Conservation (phyloP, 2,888 invertebrate species). For the Phaonia tiefii region DNA sequence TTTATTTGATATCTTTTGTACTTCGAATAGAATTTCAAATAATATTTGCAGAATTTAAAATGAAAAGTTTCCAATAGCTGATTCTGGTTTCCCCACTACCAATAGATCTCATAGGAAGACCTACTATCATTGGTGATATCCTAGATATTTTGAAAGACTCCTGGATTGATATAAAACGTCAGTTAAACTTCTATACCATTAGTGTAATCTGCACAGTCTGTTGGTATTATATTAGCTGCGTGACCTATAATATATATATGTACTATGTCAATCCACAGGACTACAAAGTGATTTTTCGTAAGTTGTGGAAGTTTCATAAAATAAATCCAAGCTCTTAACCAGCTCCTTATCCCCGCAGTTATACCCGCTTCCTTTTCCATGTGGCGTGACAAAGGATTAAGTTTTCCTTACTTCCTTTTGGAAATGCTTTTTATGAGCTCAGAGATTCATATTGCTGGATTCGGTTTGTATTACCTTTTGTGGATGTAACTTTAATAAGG, state of each 20-base stretch:
- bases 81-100: too few species aligned
- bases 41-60: too few species aligned
- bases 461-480: background rate
- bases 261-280: slow-evolving; percentile 27
- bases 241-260: slow-evolving; percentile 43
- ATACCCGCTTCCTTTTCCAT: slow-evolving; percentile 53
- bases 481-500: background rate
- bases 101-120: too few species aligned
- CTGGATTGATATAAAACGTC: slow-evolving; percentile 50
- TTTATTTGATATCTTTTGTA: too few species aligned
- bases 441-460: background rate
- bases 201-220: slow-evolving; percentile 14
- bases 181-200: slow-evolving; percentile 34
- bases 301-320: background rate
- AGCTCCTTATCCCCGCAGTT: slow-evolving; percentile 25
- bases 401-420: slow-evolving; percentile 42
- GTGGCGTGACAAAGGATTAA: slow-evolving; percentile 52
- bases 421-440: background rate
- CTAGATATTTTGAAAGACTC: slow-evolving; percentile 43
- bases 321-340: background rate
- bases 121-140: slow-evolving; percentile 50
- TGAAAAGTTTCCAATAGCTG: too few species aligned
- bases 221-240: slow-evolving; percentile 39
- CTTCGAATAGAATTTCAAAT: too few species aligned
- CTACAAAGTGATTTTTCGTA: slow-evolving; percentile 52